A percentile compares a stretch with the other conserved stretches of the same genome.
phyloP scores from a whole-genome alignment of 2,797 vertebrate species.

The Cyclopterus lumpus region DNA sequence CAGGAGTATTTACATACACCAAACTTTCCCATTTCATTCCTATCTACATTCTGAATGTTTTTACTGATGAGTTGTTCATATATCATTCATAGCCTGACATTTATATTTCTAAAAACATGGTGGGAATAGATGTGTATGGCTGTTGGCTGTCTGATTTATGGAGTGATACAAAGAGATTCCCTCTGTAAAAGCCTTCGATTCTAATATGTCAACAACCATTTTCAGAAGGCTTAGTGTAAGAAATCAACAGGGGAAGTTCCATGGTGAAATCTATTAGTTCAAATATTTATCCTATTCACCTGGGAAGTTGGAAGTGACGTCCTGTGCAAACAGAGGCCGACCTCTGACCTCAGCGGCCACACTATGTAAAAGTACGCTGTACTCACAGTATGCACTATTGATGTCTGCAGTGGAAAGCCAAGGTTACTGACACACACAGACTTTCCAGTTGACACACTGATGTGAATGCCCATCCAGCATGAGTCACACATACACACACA shows the following conservation, averaged over 20 bases:
- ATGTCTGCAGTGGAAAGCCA: slow-evolving; percentile 30
- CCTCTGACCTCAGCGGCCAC: slow-evolving; percentile 7
- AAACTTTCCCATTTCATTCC: too few species aligned
- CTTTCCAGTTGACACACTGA: slow-evolving; percentile 12
- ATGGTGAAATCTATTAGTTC: background rate
- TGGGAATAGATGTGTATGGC: background rate
- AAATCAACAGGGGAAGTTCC: background rate
- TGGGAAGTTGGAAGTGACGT: slow-evolving; percentile 8
- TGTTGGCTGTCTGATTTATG: background rate
- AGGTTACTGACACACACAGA: background rate
- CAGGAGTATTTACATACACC: background rate
- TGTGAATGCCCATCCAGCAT: background rate
- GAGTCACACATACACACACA: background rate
- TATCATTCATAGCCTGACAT: background rate
- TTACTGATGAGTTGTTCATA: background rate
- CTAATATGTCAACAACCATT: background rate
- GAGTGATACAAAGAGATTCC: background rate
- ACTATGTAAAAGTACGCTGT: background rate
- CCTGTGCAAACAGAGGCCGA: slow-evolving; percentile 32
- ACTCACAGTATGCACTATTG: background rate
- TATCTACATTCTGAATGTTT: background rate
- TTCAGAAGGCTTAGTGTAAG: background rate
- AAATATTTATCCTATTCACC: background rate
- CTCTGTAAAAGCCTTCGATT: background rate
- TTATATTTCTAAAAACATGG: background rate